Evolutionary conservation across 1,140 invertebrate genomes (phyloP).

Genomic region (Spodoptera litura): DNA sequence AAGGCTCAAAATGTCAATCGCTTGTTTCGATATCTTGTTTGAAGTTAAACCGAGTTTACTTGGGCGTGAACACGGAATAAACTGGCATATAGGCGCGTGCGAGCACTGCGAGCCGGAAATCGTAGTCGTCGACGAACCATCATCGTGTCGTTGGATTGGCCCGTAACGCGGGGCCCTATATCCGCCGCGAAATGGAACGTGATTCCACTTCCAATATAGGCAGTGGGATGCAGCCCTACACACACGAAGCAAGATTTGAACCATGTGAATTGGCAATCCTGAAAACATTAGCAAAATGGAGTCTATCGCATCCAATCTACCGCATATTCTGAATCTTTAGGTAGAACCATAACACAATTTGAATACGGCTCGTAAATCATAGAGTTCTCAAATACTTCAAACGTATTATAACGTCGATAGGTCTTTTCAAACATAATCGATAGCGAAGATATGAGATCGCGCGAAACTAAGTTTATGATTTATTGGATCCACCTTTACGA

Average conservation of each 20-base stretch:
- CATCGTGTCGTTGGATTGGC: constrained; percentile 72
- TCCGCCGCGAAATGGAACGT: constrained; percentile 82
- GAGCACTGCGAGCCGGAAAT: constrained; percentile 70
- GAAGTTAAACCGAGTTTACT: constrained; percentile 50
- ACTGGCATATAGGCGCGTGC: constrained; percentile 59
- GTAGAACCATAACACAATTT: background rate
- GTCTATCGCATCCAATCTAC: background rate
- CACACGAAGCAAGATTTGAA: background rate
- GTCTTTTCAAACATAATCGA: constrained; percentile 51
- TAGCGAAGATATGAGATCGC: constrained; percentile 51
- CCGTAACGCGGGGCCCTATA: constrained; percentile 76
- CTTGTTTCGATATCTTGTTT: constrained; percentile 48
- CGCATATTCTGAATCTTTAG: background rate
- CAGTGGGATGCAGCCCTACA: constrained; percentile 42
- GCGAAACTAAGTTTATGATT: constrained; percentile 58
- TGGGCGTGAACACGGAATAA: constrained; percentile 65
- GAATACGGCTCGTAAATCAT: constrained; percentile 30
- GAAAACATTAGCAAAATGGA: constrained; percentile 12
- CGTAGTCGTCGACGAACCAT: constrained; percentile 72
- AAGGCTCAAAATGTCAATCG: constrained; percentile 45
- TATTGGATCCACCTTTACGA: constrained; percentile 53
- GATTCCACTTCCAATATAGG: constrained; percentile 69
- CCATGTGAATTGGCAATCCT: constrained; percentile 7
- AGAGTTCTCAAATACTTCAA: constrained; percentile 20
- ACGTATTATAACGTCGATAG: constrained; percentile 38